phyloP scores from a whole-genome alignment of 2,797 vertebrate species.

The Bufotes viridis region DNA sequence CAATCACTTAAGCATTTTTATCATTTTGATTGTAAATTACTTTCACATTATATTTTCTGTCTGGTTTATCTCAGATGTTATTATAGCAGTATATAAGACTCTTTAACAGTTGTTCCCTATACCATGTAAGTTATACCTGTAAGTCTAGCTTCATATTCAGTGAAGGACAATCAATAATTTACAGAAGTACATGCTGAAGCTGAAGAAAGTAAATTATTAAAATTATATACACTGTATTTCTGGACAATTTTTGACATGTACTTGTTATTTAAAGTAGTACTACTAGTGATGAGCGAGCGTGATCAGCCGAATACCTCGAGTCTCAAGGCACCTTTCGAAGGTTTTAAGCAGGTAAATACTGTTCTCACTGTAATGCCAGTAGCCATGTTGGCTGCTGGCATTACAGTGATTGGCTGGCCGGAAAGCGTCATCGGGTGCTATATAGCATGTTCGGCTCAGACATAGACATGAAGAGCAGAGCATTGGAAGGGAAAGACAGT shows the following conservation, averaged over 20 bases:
- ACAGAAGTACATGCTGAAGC: background rate
- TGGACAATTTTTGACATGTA: background rate
- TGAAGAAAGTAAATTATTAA: background rate
- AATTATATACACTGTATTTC: background rate
- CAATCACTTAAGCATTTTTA: background rate
- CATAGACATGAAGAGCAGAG: too few relatives aligned
- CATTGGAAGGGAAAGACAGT: too few relatives aligned
- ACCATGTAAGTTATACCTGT: background rate
- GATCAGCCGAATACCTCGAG: too few relatives aligned
- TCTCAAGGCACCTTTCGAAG: too few relatives aligned
- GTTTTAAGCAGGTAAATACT: too few relatives aligned
- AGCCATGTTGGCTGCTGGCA: too few relatives aligned
- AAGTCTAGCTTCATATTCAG: background rate
- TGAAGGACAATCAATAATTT: background rate
- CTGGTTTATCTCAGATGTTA: background rate
- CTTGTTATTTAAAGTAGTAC: too few relatives aligned
- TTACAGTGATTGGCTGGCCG: too few relatives aligned
- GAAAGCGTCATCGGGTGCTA: too few relatives aligned
- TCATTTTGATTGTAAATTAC: background rate
- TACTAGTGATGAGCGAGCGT: too few relatives aligned
- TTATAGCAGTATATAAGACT: background rate
- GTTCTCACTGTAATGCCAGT: too few relatives aligned
- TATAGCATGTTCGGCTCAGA: too few relatives aligned
- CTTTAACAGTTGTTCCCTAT: background rate
- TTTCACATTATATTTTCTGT: background rate